Conservation (phyloP, 2,888 invertebrate genomes). For the Leptarthrus brevirostris region DNA sequence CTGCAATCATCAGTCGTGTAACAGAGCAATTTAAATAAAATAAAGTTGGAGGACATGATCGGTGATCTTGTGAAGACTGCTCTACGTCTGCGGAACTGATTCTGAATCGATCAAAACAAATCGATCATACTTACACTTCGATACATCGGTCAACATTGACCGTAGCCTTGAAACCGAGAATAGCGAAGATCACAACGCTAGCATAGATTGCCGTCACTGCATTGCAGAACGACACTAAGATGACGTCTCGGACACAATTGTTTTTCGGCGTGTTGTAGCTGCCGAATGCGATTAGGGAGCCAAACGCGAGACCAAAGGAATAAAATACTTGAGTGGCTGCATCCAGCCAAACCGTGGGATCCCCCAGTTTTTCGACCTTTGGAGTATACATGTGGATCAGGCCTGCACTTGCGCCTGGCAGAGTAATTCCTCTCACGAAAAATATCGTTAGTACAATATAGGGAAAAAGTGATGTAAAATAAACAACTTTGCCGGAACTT, state of each 20-base stretch:
- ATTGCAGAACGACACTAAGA: slow-evolving; percentile 91
- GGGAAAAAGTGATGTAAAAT: slow-evolving; percentile 95
- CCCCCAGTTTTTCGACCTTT: slow-evolving; percentile 86
- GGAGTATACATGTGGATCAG: slow-evolving; percentile 92
- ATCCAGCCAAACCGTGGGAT: slow-evolving; percentile 94
- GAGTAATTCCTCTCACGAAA: slow-evolving; percentile 88
- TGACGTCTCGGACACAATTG: slow-evolving; percentile 92
- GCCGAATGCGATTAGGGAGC: slow-evolving; percentile 94
- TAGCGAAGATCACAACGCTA: slow-evolving; percentile 93
- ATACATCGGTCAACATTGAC: slow-evolving; percentile 88
- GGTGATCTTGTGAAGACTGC: neutral
- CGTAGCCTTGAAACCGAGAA: slow-evolving; percentile 95
- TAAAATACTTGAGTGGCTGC: slow-evolving; percentile 98
- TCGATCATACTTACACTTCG: slow-evolving; percentile 70
- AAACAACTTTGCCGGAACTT: slow-evolving; percentile 95
- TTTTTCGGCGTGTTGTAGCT: slow-evolving; percentile 95
- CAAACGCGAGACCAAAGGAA: slow-evolving; percentile 94
- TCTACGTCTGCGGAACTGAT: neutral
- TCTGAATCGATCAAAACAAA: slow-evolving; percentile 46
- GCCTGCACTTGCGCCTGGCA: slow-evolving; percentile 88
- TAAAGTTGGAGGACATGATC: neutral
- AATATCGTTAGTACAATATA: slow-evolving; percentile 94
- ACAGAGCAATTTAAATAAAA: slow-evolving; percentile 16
- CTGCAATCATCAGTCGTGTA: neutral
- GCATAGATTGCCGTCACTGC: slow-evolving; percentile 95